Evolutionary conservation across 2,888 invertebrate species (phyloP).

Genomic region (Coleophora deauratella): DNA sequence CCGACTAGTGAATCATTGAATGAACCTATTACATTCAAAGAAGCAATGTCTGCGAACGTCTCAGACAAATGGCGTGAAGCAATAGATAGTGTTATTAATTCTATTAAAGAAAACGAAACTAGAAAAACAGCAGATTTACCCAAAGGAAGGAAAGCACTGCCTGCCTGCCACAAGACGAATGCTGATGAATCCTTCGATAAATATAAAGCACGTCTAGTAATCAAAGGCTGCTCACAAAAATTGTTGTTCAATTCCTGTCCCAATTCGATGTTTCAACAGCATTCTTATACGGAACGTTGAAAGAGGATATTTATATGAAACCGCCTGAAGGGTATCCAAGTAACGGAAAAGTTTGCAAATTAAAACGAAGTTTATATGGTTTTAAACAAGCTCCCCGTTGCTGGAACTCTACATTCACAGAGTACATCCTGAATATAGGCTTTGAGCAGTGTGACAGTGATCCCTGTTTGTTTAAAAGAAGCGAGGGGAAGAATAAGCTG

Average conservation of each 20-base stretch:
- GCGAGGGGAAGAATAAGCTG: conserved; percentile 1
- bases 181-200: conserved; percentile 13
- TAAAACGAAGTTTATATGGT: conserved; percentile 13
- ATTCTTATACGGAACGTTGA: conserved; percentile 5
- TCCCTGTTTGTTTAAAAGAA: conserved; percentile 10
- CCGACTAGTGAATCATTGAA: too few species aligned
- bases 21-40: conserved; percentile 4
- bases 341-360: conserved; percentile 6
- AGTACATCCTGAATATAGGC: conserved; percentile 3
- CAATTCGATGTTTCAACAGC: conserved; percentile 11
- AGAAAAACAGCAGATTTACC: conserved; percentile 18
- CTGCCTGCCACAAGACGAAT: conserved; percentile 16
- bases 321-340: conserved; percentile 6
- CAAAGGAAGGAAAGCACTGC: conserved; percentile 14
- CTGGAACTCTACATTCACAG: conserved; percentile 8
- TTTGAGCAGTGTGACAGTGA: conserved; percentile 7
- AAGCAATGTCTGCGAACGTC: conserved; percentile 1
- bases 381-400: conserved; percentile 11
- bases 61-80: conserved; percentile 17
- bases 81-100: conserved; percentile 20
- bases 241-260: conserved; percentile 3
- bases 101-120: conserved; percentile 6
- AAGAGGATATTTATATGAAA: conserved; percentile 9
- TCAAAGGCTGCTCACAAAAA: conserved; percentile 9
- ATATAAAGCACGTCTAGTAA: conserved; percentile 19